These are phyloP conservation scores for Phrynosoma platyrhinos DNA, from an alignment of 2,113 vertebrate species.

Conservation along the genomic window DNA sequence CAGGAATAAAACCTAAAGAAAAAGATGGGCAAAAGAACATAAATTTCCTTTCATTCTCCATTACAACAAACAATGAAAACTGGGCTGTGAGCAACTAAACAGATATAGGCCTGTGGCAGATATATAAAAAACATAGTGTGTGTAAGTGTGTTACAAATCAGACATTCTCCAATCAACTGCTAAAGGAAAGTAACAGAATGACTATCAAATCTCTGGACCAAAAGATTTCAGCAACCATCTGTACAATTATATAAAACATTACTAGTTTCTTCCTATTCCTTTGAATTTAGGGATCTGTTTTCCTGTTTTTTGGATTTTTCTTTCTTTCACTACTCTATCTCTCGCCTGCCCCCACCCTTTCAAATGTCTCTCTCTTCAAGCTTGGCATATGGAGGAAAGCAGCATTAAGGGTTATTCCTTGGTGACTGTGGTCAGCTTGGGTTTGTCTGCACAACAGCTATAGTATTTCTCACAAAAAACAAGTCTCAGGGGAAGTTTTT, in stretches of 20 bases:
- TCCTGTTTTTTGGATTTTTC: constrained; percentile 54
- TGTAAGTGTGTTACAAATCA: not conserved
- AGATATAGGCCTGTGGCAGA: not conserved
- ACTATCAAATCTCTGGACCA: not conserved
- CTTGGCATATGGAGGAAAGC: constrained; percentile 70
- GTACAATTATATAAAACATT: not conserved
- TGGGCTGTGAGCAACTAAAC: not conserved
- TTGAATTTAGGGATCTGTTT: constrained; percentile 79
- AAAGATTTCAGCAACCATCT: not conserved
- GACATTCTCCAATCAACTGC: not conserved
- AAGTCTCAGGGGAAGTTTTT: constrained; percentile 72
- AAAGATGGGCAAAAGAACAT: not conserved
- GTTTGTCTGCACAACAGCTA: constrained; percentile 70
- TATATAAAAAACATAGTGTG: not conserved
- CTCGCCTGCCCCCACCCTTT: not conserved
- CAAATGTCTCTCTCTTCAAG: constrained; percentile 56
- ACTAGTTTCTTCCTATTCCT: constrained; percentile 71
- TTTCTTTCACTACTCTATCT: constrained; percentile 25
- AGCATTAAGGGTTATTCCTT: constrained; percentile 77
- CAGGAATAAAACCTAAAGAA: not conserved
- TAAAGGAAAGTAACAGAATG: too few relatives aligned
- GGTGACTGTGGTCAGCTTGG: constrained; percentile 76
- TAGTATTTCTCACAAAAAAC: constrained; percentile 74
- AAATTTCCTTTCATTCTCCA: too few relatives aligned
- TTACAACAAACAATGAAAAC: not conserved